Evolutionary conservation across 2,888 invertebrate species (phyloP), one percentile per base, ranked within the genome.

Genomic region (Apoda limacodes): DNA sequence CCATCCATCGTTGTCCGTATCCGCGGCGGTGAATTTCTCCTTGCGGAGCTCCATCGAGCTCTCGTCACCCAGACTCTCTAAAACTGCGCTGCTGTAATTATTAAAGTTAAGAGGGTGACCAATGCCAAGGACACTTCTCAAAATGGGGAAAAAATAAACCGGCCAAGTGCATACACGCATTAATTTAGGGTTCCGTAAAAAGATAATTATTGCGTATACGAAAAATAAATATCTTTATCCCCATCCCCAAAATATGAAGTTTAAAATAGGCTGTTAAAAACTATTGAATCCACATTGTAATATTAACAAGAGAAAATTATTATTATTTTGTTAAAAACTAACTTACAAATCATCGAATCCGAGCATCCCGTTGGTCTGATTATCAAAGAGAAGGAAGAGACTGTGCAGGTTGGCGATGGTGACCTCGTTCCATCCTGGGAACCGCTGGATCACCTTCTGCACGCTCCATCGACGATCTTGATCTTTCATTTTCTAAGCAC

Each of bases 401-500:
- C 82, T 83, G 55, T 84, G 84, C 34, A 85, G 59, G 49, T 84
- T 83, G 13, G 83, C 74, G 32, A 84, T 76, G 25, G 84, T 83
- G 34, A 83, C 66, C 46, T 83, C 83, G 46, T 82, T 82, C 84
- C 84, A 84, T 2, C 83, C 83, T 0, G 83, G 82, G 53, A 81
- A 85, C 10, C 72, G 60, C 36, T 64, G 60, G 28, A 82, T 69
- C 27, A 82, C 74, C 47, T 78, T 80, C 59, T 82, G 76, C 49
- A 80, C 70, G 45, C 81, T 82, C 74, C 80, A 82, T 19, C 81
- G 66, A 4, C 81, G 70, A 46, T 82, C 82, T 40, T 82, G 74
- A 42, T 83, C 83, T 44, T 82, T 82, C 76, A 82, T 82, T 40
- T 82, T 78, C 71, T 76, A 40, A 22, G 12, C 23, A 31, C n/a